phyloP scores from a whole-genome alignment of 2,888 invertebrate genomes.

The Heteromurus nitidus region DNA sequence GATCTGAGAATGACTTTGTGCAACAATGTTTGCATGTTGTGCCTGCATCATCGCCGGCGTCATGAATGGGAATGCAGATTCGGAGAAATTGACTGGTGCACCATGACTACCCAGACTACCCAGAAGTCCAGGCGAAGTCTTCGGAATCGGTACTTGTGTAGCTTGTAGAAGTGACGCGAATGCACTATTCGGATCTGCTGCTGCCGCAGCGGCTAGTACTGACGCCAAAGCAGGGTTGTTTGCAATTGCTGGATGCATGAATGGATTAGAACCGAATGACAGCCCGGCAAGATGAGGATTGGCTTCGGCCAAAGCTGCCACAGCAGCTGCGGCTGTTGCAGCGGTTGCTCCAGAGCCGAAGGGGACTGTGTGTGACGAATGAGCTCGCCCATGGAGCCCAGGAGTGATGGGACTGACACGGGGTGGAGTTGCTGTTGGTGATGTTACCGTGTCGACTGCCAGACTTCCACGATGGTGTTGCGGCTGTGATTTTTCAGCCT shows the following conservation, averaged over 20 bases:
- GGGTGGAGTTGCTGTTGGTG: slow-evolving; percentile 14
- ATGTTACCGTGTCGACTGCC: slow-evolving; percentile 17
- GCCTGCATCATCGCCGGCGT: slow-evolving; percentile 38
- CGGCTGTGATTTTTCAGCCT: slow-evolving; percentile 1
- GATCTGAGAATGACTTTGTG: slow-evolving; percentile 30
- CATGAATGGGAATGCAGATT: slow-evolving; percentile 38
- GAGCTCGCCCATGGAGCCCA: not conserved
- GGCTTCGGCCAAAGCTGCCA: slow-evolving; percentile 15
- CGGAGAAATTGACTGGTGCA: slow-evolving; percentile 7
- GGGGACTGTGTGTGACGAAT: not conserved
- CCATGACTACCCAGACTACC: slow-evolving; percentile 1
- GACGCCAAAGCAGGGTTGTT: slow-evolving; percentile 60
- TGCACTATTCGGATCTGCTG: slow-evolving; percentile 4
- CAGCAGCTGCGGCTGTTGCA: slow-evolving; percentile 23
- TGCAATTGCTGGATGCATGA: slow-evolving; percentile 45
- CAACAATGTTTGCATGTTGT: slow-evolving; percentile 28
- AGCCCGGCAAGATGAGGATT: slow-evolving; percentile 38
- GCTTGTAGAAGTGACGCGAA: slow-evolving; percentile 54
- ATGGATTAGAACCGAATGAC: slow-evolving; percentile 37
- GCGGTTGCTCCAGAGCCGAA: slow-evolving; percentile 13
- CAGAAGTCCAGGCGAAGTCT: slow-evolving; percentile 53
- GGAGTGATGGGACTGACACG: slow-evolving; percentile 29
- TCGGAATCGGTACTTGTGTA: slow-evolving; percentile 59
- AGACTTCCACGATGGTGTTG: slow-evolving; percentile 14
- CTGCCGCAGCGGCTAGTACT: slow-evolving; percentile 32